Conservation (phyloP, 2,113 vertebrate genomes). For the Ranitomeya variabilis region DNA sequence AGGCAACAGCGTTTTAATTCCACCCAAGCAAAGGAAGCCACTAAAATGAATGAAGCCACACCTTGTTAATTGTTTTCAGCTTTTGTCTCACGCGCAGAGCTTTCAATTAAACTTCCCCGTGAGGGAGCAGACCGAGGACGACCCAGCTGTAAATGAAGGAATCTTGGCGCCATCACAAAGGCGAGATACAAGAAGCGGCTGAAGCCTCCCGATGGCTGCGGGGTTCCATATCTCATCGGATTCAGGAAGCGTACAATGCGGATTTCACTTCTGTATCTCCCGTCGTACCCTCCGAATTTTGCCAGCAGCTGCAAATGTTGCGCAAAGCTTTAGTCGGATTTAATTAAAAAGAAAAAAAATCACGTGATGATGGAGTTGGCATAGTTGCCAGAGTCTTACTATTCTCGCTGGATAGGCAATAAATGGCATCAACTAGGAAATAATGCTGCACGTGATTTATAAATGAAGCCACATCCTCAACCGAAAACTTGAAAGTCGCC, state of each 20-base stretch:
- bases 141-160: not conserved
- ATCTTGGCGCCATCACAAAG: conserved; percentile 7
- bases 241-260: not conserved
- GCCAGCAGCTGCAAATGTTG: not conserved
- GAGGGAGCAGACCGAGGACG: not conserved
- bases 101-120: conserved; percentile 26
- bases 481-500: too few species aligned
- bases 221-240: not conserved
- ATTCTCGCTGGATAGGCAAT: not conserved
- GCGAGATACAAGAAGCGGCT: not conserved
- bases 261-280: not conserved
- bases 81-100: conserved; percentile 33
- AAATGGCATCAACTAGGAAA: not conserved
- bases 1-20: conserved; percentile 35
- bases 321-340: not conserved
- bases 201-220: not conserved
- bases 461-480: too few species aligned
- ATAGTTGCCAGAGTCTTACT: not conserved
- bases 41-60: not conserved
- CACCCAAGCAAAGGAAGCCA: not conserved
- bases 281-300: not conserved
- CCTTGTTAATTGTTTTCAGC: conserved; percentile 55
- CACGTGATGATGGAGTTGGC: not conserved
- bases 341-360: conserved; percentile 12
- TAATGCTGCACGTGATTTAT: too few species aligned